Conservation (phyloP, 2,797 vertebrate genomes). For the Molothrus aeneus region DNA sequence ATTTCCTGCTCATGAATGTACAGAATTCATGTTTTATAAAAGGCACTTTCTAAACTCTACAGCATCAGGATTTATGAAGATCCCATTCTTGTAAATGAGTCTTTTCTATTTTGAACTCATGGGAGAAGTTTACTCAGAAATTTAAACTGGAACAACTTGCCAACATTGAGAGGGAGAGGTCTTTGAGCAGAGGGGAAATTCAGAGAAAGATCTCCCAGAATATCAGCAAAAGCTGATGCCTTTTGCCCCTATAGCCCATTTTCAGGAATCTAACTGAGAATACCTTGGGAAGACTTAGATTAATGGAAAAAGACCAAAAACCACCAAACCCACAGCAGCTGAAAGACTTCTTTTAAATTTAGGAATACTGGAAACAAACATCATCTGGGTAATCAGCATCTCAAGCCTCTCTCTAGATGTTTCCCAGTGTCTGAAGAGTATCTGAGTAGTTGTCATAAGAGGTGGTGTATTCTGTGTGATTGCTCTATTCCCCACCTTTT, state of each 20-base stretch:
- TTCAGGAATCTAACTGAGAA: neutral
- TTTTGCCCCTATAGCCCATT: neutral
- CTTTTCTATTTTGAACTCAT: neutral
- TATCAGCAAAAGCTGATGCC: neutral
- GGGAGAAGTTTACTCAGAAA: neutral
- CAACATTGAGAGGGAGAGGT: neutral
- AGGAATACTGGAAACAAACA: neutral
- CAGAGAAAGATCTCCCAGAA: neutral
- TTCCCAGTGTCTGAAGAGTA: neutral
- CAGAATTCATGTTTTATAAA: neutral
- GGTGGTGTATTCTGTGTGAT: neutral
- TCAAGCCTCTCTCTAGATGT: neutral
- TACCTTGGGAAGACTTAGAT: neutral
- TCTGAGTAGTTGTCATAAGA: neutral
- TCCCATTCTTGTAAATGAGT: neutral
- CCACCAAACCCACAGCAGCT: neutral
- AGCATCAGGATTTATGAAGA: neutral
- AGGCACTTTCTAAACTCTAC: neutral
- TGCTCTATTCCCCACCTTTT: constrained; percentile 1
- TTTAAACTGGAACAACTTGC: neutral
- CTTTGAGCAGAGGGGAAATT: neutral
- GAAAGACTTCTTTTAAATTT: neutral
- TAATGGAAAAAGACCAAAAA: neutral
- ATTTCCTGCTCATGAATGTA: neutral
- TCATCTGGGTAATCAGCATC: neutral